phyloP scores from a whole-genome alignment of 2,113 vertebrate genomes.

The Ochotona curzoniae region DNA sequence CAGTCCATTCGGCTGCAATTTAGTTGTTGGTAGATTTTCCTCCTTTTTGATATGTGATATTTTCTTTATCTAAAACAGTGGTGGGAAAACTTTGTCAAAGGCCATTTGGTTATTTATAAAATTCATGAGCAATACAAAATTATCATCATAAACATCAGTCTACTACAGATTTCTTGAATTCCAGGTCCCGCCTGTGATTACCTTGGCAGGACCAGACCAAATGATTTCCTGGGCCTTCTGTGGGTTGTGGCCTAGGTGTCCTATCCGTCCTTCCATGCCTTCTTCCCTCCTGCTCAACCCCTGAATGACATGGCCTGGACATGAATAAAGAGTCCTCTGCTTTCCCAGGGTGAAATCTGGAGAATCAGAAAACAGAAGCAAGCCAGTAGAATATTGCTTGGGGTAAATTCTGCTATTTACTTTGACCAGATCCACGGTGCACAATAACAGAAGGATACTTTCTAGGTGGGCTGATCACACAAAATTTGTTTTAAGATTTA shows the following conservation, averaged over 20 bases:
- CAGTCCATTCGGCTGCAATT: not conserved
- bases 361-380: conserved; percentile 10
- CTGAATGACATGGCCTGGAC: not conserved
- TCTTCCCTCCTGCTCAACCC: no score
- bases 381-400: not conserved
- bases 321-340: not conserved
- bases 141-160: no score
- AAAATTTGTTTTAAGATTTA: no score
- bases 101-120: not conserved
- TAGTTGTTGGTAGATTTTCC: not conserved
- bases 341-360: not conserved
- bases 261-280: no score
- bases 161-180: no score
- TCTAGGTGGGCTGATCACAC: not conserved
- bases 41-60: not conserved
- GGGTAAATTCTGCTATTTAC: not conserved
- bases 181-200: no score
- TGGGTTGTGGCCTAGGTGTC: no score
- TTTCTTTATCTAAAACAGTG: not conserved
- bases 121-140: no score
- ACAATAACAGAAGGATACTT: not conserved
- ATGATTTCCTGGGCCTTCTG: no score
- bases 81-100: not conserved
- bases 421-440: not conserved
- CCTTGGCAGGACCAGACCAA: no score